Conservation (phyloP, 2,888 invertebrate species). For the Caenorhabditis sp. region DNA sequence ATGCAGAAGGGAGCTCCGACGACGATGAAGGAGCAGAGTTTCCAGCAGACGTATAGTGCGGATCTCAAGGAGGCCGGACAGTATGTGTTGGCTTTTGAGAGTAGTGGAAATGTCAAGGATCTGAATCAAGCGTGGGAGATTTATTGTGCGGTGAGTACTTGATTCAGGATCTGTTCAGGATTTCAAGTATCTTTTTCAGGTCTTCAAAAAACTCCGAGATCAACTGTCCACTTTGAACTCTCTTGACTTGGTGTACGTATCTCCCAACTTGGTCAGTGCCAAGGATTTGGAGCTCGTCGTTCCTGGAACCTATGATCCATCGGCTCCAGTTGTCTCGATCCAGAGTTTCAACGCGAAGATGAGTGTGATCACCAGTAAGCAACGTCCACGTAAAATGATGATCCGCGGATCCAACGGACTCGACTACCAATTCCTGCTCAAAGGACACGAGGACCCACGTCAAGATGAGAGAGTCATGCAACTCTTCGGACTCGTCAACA, state of each 20-base stretch:
- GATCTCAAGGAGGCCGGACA: slow-evolving; percentile 96
- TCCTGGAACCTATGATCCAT: slow-evolving; percentile 97
- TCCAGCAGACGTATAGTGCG: slow-evolving; percentile 94
- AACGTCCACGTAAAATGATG: slow-evolving; percentile 94
- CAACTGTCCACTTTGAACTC: slow-evolving; percentile 89
- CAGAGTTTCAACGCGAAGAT: slow-evolving; percentile 50
- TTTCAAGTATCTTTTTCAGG: slow-evolving; percentile 83
- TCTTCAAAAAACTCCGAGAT: slow-evolving; percentile 95
- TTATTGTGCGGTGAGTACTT: slow-evolving; percentile 89
- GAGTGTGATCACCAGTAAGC: slow-evolving; percentile 92
- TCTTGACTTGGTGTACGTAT: slow-evolving; percentile 90
- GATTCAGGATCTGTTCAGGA: background rate
- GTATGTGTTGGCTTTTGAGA: slow-evolving; percentile 94
- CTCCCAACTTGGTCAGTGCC: slow-evolving; percentile 87
- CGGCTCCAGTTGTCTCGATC: slow-evolving; percentile 88
- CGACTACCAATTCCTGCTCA: slow-evolving; percentile 97
- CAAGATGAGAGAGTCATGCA: slow-evolving; percentile 96
- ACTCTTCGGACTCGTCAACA: slow-evolving; percentile 95
- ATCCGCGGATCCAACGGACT: slow-evolving; percentile 95
- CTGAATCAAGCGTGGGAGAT: slow-evolving; percentile 97
- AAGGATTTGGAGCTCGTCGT: slow-evolving; percentile 94
- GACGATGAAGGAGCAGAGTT: slow-evolving; percentile 96
- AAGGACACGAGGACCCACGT: slow-evolving; percentile 98
- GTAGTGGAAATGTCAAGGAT: slow-evolving; percentile 92
- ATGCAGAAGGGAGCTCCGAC: slow-evolving; percentile 92